Percentiles rank a stretch among this genome's conserved stretches.
phyloP scores from a whole-genome alignment of 1,140 invertebrate genomes.

The Teleopsis dalmanni region DNA sequence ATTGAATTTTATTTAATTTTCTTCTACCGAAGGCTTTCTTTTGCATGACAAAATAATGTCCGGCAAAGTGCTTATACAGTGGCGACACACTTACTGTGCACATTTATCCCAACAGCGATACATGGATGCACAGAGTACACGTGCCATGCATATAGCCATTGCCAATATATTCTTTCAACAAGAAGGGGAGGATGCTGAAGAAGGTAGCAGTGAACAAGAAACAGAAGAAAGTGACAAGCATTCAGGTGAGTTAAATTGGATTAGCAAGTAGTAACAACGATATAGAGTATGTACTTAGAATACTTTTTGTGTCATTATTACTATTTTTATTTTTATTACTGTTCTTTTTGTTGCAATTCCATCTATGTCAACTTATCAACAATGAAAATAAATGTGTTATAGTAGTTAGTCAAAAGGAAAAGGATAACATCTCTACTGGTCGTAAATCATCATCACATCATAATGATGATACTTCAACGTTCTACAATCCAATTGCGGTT shows the following conservation, averaged over 20 bases:
- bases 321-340: not conserved
- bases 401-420: constrained; percentile 32
- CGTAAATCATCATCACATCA: constrained; percentile 39
- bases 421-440: constrained; percentile 30
- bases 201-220: constrained; percentile 43
- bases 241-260: constrained; percentile 14
- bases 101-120: constrained; percentile 58
- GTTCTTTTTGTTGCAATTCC: not conserved
- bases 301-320: not conserved
- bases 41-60: constrained; percentile 64
- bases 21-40: constrained; percentile 34
- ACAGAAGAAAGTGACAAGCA: constrained; percentile 49
- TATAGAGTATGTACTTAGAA: not conserved
- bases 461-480: constrained; percentile 41
- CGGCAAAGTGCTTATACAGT: constrained; percentile 62
- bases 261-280: too few species aligned
- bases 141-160: constrained; percentile 60
- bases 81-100: constrained; percentile 57
- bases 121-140: constrained; percentile 55
- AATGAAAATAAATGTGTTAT: too few species aligned
- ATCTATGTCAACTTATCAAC: too few species aligned
- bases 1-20: not conserved
- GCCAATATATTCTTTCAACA: constrained; percentile 62
- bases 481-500: constrained; percentile 51
- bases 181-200: constrained; percentile 32